A percentile compares a stretch with the other conserved stretches of the same genome.
Conservation (phyloP, 2,888 invertebrate species). For the Diadromus collaris region DNA sequence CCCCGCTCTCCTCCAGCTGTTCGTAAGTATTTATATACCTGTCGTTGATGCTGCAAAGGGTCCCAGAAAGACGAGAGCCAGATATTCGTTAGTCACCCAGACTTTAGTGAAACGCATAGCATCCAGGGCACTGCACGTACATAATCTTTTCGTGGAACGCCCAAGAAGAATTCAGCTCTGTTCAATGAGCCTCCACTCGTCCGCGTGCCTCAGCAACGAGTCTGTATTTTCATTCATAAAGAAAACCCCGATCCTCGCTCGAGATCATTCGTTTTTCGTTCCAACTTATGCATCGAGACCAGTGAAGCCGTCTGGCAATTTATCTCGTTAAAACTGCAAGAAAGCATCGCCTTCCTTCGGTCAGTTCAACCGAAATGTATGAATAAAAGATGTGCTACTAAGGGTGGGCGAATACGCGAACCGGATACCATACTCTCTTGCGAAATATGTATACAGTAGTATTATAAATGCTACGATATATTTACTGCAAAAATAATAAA, state of each 20-base stretch:
- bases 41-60: constrained; percentile 5
- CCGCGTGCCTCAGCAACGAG: constrained; percentile 23
- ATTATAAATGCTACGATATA: neutral
- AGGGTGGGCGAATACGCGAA: constrained; percentile 6
- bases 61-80: constrained; percentile 51
- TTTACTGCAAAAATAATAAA: constrained; percentile 21
- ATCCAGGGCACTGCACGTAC: constrained; percentile 1
- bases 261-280: constrained; percentile 31
- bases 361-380: constrained; percentile 48
- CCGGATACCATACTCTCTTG: constrained; percentile 10
- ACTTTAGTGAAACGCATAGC: constrained; percentile 13
- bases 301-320: constrained; percentile 39
- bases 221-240: constrained; percentile 38
- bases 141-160: constrained; percentile 38
- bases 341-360: constrained; percentile 31
- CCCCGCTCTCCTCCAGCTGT: neutral
- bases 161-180: constrained; percentile 23
- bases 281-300: constrained; percentile 12
- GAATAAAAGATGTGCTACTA: constrained; percentile 56
- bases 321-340: constrained; percentile 53
- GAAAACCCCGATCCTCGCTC: constrained; percentile 36
- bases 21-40: constrained; percentile 23
- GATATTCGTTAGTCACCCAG: constrained; percentile 43
- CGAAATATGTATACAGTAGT: neutral
- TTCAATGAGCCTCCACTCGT: constrained; percentile 37